Base-by-base conservation (phyloP, 2,888 invertebrate genomes). In the Odontocolon sp. region DNA sequence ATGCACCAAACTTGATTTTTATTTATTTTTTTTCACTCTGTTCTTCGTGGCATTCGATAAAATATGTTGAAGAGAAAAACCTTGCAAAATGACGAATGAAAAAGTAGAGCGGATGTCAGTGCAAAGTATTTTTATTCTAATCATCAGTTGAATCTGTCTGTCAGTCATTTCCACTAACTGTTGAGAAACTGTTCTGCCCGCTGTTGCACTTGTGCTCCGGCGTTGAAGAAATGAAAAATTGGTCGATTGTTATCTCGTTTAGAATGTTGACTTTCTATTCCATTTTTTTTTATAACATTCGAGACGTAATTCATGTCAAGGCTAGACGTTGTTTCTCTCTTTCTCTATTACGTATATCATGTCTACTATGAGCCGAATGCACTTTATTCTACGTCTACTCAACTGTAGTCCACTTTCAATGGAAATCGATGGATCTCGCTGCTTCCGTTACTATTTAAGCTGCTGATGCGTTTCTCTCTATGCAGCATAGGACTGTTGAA, bases 191-290 rank as follows among this genome's bases (percentile, higher is more conserved):
- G n/a, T n/a, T n/a, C n/a, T n/a, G n/a, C n/a, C n/a, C n/a, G 56
- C 42, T 63, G 33, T 36, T 50, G 64, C 23, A 56, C 54, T 45
- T 63, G 56, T n/a, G 54, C 16, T 31, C 2, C n/a, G 6, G 18
- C 11, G n/a, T 8, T 23, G 61, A 23, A 26, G 31, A 45, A 45
- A 72, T 77, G 72, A 77, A 72, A 77, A 77, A 77, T 77, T 72
- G 64, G 57, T 69, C 77, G 64, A 77, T 77, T 72, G 77, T 72
- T 77, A 68, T 72, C 72, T 77, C 77, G 59, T 77, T 50, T 14
- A 9, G 67, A 57, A 42, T 33, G 50, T 26, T 40, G 38, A 16
- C 40, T 45, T 23, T 57, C 40, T 36, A 36, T 52, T 28, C 57
- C 38, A 16, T 28, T 26, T 26, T 38, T 6, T 57, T 14, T 21